phyloP scores from a whole-genome alignment of 2,888 invertebrate genomes.

The Netelia inedita region DNA sequence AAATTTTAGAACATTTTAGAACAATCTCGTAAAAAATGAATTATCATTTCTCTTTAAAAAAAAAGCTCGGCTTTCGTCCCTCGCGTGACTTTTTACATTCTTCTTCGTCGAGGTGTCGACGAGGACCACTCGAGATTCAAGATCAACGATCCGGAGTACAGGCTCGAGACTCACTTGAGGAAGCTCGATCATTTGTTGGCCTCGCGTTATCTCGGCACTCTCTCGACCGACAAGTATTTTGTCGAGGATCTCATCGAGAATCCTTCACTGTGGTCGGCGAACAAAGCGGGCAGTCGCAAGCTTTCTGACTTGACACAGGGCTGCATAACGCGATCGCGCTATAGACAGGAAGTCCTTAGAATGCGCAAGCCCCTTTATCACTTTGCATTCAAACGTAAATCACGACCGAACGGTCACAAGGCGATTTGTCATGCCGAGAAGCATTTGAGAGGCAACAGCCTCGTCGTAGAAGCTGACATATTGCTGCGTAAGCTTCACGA shows the following conservation, averaged over 20 bases:
- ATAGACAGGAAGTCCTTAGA: constrained; percentile 84
- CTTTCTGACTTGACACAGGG: constrained; percentile 79
- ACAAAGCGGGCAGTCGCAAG: constrained; percentile 79
- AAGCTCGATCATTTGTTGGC: constrained; percentile 80
- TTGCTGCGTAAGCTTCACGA: constrained; percentile 81
- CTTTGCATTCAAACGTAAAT: constrained; percentile 82
- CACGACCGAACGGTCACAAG: constrained; percentile 78
- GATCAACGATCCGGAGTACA: constrained; percentile 75
- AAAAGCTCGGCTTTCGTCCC: not conserved
- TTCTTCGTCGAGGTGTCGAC: constrained; percentile 74
- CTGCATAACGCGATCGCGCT: constrained; percentile 80
- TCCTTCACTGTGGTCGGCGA: constrained; percentile 81
- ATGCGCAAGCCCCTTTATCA: constrained; percentile 85
- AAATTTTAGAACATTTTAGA: no score
- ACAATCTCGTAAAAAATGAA: not conserved
- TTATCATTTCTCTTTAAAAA: not conserved
- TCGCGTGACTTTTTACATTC: not conserved
- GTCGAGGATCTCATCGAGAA: constrained; percentile 80
- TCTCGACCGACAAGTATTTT: constrained; percentile 85
- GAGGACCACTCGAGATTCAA: constrained; percentile 78
- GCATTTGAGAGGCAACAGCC: constrained; percentile 78
- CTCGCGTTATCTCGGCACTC: constrained; percentile 84
- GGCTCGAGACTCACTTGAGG: constrained; percentile 62
- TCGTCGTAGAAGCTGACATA: constrained; percentile 83
- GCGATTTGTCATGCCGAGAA: constrained; percentile 79